Conservation (phyloP, 2,888 invertebrate genomes). For the Pterostichus niger region DNA sequence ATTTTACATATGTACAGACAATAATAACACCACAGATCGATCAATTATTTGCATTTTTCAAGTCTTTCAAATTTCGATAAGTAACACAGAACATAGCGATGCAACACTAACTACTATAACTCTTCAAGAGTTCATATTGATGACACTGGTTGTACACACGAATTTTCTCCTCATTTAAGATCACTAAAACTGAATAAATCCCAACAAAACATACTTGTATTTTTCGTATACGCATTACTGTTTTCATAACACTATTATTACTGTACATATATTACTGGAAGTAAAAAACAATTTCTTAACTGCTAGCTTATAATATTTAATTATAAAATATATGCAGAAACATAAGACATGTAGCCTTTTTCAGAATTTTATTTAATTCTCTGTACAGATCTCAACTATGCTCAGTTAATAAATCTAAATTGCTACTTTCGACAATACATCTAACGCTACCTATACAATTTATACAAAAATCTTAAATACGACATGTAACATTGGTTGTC, state of each 20-base stretch:
- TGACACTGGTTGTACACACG: constrained; percentile 5
- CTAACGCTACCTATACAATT: constrained; percentile 26
- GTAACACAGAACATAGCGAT: constrained; percentile 33
- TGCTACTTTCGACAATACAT: constrained; percentile 28
- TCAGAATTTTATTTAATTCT: neutral
- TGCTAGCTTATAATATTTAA: constrained; percentile 11
- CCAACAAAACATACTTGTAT: neutral
- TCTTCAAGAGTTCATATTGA: constrained; percentile 11
- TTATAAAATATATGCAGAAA: constrained; percentile 35
- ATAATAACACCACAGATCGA: constrained; percentile 39
- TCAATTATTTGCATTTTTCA: constrained; percentile 12
- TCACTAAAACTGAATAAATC: constrained; percentile 1
- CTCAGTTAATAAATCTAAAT: constrained; percentile 18
- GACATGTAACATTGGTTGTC: constrained; percentile 41
- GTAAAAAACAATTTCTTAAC: constrained; percentile 16
- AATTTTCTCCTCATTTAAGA: neutral
- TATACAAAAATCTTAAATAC: constrained; percentile 28
- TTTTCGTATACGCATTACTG: constrained; percentile 32
- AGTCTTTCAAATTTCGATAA: constrained; percentile 27
- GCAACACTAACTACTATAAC: constrained; percentile 34
- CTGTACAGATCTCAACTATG: constrained; percentile 28
- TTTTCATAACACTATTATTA: neutral
- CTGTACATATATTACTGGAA: neutral
- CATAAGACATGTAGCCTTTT: constrained; percentile 19
- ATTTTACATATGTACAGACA: constrained; percentile 60